Conservation (phyloP, 2,888 invertebrate genomes). For the Hanleya hanleyi region DNA sequence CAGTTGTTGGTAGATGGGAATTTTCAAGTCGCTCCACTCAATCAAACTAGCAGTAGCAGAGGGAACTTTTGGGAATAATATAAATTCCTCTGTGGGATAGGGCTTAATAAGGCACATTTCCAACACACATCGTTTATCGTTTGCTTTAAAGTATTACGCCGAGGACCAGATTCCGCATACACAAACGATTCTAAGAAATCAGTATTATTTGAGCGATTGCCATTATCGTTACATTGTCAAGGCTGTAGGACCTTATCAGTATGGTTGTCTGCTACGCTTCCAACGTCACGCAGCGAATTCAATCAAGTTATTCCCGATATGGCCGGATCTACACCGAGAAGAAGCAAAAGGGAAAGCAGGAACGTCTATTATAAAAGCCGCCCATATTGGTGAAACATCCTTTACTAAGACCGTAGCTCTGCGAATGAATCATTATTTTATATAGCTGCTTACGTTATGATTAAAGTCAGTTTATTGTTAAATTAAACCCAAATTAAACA, state of each 20-base stretch:
- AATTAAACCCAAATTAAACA: too few species aligned
- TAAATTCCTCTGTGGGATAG: neutral
- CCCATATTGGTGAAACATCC: too few species aligned
- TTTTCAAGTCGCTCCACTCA: neutral
- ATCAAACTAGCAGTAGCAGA: slow-evolving; percentile 1
- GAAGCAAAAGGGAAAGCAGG: neutral
- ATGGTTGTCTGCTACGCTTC: neutral
- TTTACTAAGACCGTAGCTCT: too few species aligned
- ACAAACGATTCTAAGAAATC: too few species aligned
- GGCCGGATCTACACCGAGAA: neutral
- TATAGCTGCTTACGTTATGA: too few species aligned
- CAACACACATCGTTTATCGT: too few species aligned
- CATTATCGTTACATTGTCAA: neutral
- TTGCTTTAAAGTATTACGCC: too few species aligned
- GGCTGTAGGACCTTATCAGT: neutral
- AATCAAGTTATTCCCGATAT: neutral
- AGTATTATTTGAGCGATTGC: too few species aligned
- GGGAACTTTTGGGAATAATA: neutral
- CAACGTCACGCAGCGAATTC: neutral
- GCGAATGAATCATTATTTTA: too few species aligned
- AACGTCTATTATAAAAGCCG: too few species aligned
- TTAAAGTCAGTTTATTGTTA: too few species aligned
- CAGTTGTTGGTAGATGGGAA: neutral
- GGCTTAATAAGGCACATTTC: neutral
- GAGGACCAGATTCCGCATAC: too few species aligned